These are phyloP conservation scores for Euphonia xanthogaster DNA, from an alignment of 2,797 vertebrate species.

Conservation along the genomic window DNA sequence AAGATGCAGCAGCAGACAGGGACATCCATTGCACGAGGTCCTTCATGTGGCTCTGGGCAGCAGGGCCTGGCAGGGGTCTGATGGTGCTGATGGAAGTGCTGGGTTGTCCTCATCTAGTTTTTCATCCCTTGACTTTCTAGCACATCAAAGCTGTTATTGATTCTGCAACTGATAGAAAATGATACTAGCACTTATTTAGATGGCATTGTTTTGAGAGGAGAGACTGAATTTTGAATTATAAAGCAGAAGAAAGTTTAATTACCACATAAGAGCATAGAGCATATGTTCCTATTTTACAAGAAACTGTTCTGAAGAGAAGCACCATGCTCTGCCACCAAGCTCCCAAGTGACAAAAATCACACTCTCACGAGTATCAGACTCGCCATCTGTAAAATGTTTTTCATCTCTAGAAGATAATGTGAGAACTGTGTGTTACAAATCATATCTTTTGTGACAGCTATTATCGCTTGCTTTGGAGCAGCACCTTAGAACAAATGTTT, in stretches of 20 bases:
- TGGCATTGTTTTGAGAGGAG: neutral
- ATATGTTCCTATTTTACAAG: slow-evolving; percentile 51
- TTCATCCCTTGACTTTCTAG: neutral
- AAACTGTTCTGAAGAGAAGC: neutral
- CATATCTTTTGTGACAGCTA: neutral
- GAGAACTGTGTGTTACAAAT: slow-evolving; percentile 34
- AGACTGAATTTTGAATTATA: neutral
- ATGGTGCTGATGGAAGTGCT: neutral
- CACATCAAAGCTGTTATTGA: neutral
- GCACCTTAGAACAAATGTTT: neutral
- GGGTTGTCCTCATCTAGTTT: neutral
- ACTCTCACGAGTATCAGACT: slow-evolving; percentile 30
- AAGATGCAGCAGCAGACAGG: neutral
- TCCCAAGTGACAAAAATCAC: slow-evolving; percentile 43
- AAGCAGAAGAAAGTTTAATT: neutral
- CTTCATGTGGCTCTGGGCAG: neutral
- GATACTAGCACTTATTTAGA: neutral
- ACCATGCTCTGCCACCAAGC: neutral
- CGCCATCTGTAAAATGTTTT: slow-evolving; percentile 47
- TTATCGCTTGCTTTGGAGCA: neutral
- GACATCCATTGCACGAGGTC: neutral
- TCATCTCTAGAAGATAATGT: neutral
- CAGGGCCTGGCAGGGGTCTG: neutral
- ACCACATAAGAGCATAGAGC: neutral
- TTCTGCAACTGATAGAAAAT: neutral